phyloP scores from a whole-genome alignment of 2,888 invertebrate genomes.

The Drosophila lacicola region DNA sequence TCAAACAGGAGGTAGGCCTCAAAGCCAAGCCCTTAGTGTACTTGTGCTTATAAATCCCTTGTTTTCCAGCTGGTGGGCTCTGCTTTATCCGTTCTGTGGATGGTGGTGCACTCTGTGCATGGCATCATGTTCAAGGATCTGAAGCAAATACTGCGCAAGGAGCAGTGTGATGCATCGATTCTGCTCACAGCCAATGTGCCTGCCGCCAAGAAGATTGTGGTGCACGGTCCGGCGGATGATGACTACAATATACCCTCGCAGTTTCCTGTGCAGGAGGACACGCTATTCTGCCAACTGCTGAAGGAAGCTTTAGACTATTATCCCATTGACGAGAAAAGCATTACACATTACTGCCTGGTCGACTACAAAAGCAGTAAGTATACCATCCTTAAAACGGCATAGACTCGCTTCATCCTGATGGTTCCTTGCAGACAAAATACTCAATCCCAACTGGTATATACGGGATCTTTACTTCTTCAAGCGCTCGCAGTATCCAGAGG shows the following conservation, averaged over 20 bases:
- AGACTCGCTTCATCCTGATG: too few species aligned
- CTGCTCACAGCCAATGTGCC: constrained; percentile 99
- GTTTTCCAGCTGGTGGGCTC: constrained; percentile 91
- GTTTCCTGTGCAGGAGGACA: constrained; percentile 99
- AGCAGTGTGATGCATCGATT: constrained; percentile 99
- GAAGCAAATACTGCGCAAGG: constrained; percentile 98
- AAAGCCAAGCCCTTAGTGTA: not conserved
- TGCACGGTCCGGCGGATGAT: constrained; percentile 94
- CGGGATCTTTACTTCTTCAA: constrained; percentile 98
- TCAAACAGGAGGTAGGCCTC: constrained; percentile 90
- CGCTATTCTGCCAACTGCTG: constrained; percentile 97
- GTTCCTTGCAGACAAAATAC: constrained; percentile 92
- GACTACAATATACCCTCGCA: constrained; percentile 98
- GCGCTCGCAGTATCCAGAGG: constrained; percentile 98
- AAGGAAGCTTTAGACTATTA: constrained; percentile 98
- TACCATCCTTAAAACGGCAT: not conserved
- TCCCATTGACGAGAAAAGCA: constrained; percentile 95
- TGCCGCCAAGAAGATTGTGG: constrained; percentile 99
- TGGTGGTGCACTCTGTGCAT: constrained; percentile 99
- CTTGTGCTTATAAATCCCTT: not conserved
- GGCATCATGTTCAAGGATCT: constrained; percentile 99
- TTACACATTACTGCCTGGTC: constrained; percentile 96
- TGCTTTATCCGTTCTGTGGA: constrained; percentile 97
- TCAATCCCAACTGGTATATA: constrained; percentile 97
- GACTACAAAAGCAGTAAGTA: constrained; percentile 98